Evolutionary conservation across 2,888 invertebrate species (phyloP), one percentile per base, ranked within the genome.

Genomic region (Leptopilina myrica): DNA sequence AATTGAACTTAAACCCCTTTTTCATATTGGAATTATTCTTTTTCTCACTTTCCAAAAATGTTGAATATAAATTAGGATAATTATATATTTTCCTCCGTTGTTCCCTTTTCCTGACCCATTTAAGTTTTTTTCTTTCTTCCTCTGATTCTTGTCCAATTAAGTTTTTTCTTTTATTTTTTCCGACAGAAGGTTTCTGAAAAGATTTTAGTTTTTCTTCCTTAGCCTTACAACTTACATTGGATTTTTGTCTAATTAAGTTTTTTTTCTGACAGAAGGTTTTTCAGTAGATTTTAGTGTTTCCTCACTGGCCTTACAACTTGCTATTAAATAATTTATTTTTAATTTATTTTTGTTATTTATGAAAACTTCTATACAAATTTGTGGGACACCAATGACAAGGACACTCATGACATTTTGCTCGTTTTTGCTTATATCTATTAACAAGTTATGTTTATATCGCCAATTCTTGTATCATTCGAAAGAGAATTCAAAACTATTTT

Each of bases 21-120:
- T 73, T 73, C 9, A 26, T 73, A 9, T 73, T 73, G 6, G 8
- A 14, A 53, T 73, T 53, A 20, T 73, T 49, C n/a, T 46, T 49
- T n/a, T 73, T 73, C 53, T 73, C 56, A 73, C 6, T 49, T 73
- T 53, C 2, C 46, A 53, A 73, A 73, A 73, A 73, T 73, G 53
- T 53, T 53, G 20, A 73, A 14, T 73, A 53, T 12, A 73, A 73
- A 73, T 43, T 49, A 3, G 73, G 73, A 53, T 73, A 26, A 12
- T 7, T 12, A 53, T 1, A 20, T 73, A 73, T 53, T 53, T 73
- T 73, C 5, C 2, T 5, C 15, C 73, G 15, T 15, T 73, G 53
- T 73, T 73, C 5, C 20, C 73, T 43, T 53, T 15, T 15, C 5
- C 53, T 73, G 20, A 53, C 73, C n/a, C 53, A 53, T 7, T 46